Conservation (phyloP, 1,140 invertebrate species). For the Temnothorax curvispinosus region DNA sequence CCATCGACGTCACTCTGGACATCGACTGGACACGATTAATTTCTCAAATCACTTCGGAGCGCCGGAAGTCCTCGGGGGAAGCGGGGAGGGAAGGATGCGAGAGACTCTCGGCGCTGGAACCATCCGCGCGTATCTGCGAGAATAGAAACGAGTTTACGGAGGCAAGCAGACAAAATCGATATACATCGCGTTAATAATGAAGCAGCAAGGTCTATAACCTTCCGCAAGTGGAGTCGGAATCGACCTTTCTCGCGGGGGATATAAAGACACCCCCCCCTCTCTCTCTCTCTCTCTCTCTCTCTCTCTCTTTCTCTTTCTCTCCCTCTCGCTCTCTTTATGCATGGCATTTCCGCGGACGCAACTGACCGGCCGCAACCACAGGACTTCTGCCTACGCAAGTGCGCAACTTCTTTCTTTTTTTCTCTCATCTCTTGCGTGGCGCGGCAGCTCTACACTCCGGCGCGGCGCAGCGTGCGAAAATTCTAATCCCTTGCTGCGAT, state of each 20-base stretch:
- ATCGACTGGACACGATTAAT: slow-evolving; percentile 14
- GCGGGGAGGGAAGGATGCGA: background rate
- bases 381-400: background rate
- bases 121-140: slow-evolving; percentile 40
- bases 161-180: slow-evolving; percentile 80
- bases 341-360: background rate
- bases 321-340: background rate
- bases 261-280: slow-evolving; percentile 51
- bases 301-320: background rate
- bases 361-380: no score
- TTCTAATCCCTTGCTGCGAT: background rate
- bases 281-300: background rate
- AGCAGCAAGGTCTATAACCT: slow-evolving; percentile 80
- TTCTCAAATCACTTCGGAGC: background rate
- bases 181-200: slow-evolving; percentile 79
- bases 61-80: background rate
- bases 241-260: slow-evolving; percentile 53
- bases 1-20: no score
- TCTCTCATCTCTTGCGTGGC: background rate
- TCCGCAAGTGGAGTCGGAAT: slow-evolving; percentile 55
- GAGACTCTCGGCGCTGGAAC: background rate
- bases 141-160: slow-evolving; percentile 77
- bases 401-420: background rate
- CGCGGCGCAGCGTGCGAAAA: background rate
- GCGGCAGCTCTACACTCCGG: no score